Evolutionary conservation across 2,113 vertebrate species (phyloP).

Genomic region (Nesogale talazaci): DNA sequence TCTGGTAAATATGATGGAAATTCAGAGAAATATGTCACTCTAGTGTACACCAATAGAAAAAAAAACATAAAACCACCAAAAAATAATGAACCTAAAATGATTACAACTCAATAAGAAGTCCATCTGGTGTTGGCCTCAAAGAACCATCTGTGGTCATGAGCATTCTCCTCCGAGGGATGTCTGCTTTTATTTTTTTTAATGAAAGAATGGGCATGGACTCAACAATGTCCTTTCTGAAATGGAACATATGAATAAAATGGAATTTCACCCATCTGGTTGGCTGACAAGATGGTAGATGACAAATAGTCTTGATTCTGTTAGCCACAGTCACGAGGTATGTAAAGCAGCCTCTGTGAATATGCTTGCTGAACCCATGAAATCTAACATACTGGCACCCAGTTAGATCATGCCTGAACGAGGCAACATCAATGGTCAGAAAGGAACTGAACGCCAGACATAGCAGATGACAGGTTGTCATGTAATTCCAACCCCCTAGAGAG

Average conservation of each 20-base stretch:
- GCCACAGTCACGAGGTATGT: not conserved
- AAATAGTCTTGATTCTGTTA: constrained; percentile 54
- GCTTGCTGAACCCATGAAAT: not conserved
- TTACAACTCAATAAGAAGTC: constrained; percentile 22
- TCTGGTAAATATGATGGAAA: not conserved
- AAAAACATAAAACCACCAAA: not conserved
- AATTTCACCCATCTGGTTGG: constrained; percentile 37
- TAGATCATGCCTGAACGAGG: too few species aligned
- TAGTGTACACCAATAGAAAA: not conserved
- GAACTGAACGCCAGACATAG: not conserved
- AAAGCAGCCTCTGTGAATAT: constrained; percentile 54
- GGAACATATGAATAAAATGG: constrained; percentile 20
- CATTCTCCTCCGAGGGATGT: constrained; percentile 25
- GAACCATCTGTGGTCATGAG: constrained; percentile 11
- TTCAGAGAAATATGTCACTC: not conserved
- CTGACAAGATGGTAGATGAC: constrained; percentile 24
- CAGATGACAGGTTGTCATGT: not conserved
- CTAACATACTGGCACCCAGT: constrained; percentile 47
- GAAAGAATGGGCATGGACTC: not conserved
- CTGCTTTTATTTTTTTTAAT: constrained; percentile 19
- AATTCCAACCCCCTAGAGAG: not conserved
- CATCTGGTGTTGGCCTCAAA: not conserved
- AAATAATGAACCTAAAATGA: constrained; percentile 9
- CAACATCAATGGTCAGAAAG: not conserved
- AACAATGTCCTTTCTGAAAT: not conserved